These are phyloP conservation scores for Daphoenositta chrysoptera DNA, from an alignment of 2,113 vertebrate genomes.

Conservation along the genomic window DNA sequence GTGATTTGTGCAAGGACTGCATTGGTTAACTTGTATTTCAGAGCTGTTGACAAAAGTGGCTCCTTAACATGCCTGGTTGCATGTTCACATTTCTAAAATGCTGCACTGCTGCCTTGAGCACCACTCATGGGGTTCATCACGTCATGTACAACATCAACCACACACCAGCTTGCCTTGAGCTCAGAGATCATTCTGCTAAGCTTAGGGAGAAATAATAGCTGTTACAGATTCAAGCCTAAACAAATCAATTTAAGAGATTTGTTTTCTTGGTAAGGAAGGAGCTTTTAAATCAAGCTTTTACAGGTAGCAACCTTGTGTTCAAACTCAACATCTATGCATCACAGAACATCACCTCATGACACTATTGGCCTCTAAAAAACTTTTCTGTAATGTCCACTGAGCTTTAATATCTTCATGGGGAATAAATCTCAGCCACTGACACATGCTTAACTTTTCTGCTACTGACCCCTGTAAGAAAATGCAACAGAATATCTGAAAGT, in stretches of 20 bases:
- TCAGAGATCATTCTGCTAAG: neutral
- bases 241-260: neutral
- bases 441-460: neutral
- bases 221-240: neutral
- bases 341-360: neutral
- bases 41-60: neutral
- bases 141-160: neutral
- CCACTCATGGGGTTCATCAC: neutral
- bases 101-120: neutral
- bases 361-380: neutral
- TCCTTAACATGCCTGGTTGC: neutral
- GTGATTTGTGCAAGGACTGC: neutral
- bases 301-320: neutral
- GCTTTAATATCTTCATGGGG: neutral
- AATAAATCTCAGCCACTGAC: neutral
- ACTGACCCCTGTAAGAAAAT: neutral
- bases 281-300: neutral
- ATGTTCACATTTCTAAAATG: neutral
- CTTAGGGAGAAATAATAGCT: neutral
- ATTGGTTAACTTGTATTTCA: neutral
- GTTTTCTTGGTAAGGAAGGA: neutral
- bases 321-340: neutral
- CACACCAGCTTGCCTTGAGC: neutral
- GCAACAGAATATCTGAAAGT: neutral
- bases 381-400: neutral